These are phyloP conservation scores for Tromatobia lineatoria DNA, from an alignment of 2,888 invertebrate genomes.

Conservation along the genomic window DNA sequence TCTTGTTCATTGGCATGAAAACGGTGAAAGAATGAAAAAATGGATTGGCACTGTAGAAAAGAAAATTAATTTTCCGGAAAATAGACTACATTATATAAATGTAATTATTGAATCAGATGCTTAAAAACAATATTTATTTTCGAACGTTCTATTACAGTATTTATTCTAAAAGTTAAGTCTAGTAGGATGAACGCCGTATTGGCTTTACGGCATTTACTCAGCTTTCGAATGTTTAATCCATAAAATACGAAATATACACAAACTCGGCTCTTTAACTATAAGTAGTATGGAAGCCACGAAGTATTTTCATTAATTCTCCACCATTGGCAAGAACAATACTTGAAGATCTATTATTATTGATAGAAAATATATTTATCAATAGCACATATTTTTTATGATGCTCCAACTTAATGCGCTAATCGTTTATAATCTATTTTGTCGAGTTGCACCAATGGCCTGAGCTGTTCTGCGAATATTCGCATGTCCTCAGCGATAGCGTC, in stretches of 20 bases:
- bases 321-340: not conserved
- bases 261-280: not conserved
- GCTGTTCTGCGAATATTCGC: constrained; percentile 97
- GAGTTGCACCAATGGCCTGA: constrained; percentile 95
- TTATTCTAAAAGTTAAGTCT: not conserved
- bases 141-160: not conserved
- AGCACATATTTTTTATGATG: not conserved
- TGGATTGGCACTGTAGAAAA: too few species aligned
- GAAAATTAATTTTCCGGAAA: too few species aligned
- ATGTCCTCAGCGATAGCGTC: constrained; percentile 98
- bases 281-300: not conserved
- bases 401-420: constrained; percentile 84
- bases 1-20: too few species aligned
- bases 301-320: not conserved
- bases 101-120: not conserved
- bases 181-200: not conserved
- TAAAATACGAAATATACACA: constrained; percentile 15
- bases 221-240: not conserved
- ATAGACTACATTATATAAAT: not conserved
- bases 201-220: not conserved
- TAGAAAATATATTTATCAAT: not conserved
- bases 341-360: not conserved
- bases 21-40: too few species aligned
- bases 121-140: constrained; percentile 15
- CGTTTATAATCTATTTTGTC: constrained; percentile 97